Conservation (phyloP, 1,140 invertebrate species). For the Ditylenchus dipsaci region DNA sequence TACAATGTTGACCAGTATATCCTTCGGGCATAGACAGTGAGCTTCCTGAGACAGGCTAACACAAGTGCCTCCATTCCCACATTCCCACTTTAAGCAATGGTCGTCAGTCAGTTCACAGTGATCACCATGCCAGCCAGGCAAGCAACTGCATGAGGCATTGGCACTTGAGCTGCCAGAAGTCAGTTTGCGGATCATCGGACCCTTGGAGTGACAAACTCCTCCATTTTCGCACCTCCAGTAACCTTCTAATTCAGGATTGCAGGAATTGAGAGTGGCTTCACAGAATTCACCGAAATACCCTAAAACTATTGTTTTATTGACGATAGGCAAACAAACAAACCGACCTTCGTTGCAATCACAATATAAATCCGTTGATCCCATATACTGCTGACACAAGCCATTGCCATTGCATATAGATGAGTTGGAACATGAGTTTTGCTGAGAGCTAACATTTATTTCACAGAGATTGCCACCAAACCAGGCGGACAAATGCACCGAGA, state of each 20-base stretch:
- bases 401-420: not conserved
- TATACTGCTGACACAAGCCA: not conserved
- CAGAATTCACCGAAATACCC: slow-evolving; percentile 20
- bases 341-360: not conserved
- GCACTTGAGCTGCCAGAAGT: not conserved
- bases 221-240: slow-evolving; percentile 3
- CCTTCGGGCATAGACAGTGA: slow-evolving; percentile 13
- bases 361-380: not conserved
- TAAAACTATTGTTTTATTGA: not conserved
- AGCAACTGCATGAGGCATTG: slow-evolving; percentile 4
- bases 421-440: not conserved
- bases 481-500: slow-evolving; percentile 2
- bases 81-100: not conserved
- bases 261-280: not conserved
- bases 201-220: slow-evolving; percentile 2
- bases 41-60: not conserved
- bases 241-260: slow-evolving; percentile 5
- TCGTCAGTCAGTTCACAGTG: slow-evolving; percentile 1
- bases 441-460: slow-evolving; percentile 3
- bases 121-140: slow-evolving; percentile 4
- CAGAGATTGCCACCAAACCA: slow-evolving; percentile 7
- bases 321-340: not conserved
- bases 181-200: not conserved
- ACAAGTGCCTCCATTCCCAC: slow-evolving; percentile 1
- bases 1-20: slow-evolving; percentile 15